Evolutionary conservation across 2,888 invertebrate species (phyloP).

Genomic region (Catocala nupta): DNA sequence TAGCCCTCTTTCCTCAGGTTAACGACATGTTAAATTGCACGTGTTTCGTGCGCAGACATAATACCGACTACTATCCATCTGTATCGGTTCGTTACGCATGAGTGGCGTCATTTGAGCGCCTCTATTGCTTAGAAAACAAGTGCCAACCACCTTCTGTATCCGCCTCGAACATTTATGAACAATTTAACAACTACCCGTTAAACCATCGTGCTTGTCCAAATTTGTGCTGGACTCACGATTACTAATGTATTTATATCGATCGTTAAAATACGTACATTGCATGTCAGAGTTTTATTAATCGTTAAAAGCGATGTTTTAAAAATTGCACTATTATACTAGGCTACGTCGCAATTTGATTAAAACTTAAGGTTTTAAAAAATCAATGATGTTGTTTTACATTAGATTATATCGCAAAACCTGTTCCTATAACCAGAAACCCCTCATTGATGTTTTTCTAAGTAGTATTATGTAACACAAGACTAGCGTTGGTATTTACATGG

Average conservation of each 20-base stretch:
- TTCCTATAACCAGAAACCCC: conserved; percentile 30
- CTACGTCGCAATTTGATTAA: conserved; percentile 5
- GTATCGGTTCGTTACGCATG: conserved; percentile 42
- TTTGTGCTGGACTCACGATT: conserved; percentile 3
- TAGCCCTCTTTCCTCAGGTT: conserved; percentile 27
- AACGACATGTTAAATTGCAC: conserved; percentile 43
- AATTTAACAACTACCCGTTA: conserved; percentile 3
- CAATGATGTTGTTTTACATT: conserved; percentile 31
- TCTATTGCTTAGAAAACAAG: conserved; percentile 32
- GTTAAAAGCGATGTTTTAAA: background rate
- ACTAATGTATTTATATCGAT: conserved; percentile 2
- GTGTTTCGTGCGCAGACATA: conserved; percentile 33
- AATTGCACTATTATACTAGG: conserved; percentile 1
- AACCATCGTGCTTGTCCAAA: background rate
- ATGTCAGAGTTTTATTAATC: conserved; percentile 6
- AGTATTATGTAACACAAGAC: background rate
- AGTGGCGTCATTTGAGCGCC: conserved; percentile 37
- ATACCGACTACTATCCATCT: conserved; percentile 24
- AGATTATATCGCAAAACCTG: conserved; percentile 44
- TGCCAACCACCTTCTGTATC: conserved; percentile 30
- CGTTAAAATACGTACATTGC: conserved; percentile 4
- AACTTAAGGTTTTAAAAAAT: conserved; percentile 21
- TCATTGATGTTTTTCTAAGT: conserved; percentile 4
- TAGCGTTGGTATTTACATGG: background rate
- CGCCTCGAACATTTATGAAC: conserved; percentile 21